These are phyloP conservation scores for Brenthis ino DNA, from an alignment of 2,888 invertebrate species.

Conservation along the genomic window DNA sequence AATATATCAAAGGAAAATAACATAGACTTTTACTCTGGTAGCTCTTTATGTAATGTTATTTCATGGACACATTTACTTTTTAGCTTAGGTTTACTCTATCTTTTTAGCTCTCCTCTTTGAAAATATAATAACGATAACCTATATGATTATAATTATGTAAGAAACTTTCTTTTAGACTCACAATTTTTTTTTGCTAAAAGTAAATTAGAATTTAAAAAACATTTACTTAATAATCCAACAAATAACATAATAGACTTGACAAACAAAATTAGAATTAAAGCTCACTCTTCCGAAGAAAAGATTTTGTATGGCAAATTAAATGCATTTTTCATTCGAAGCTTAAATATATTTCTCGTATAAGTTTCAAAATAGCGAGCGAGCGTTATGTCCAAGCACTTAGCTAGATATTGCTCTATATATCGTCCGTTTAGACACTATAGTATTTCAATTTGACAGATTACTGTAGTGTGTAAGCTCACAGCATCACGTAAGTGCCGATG, in stretches of 20 bases:
- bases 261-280: too few relatives aligned
- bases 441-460: constrained; percentile 45
- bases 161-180: too few relatives aligned
- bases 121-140: neutral
- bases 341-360: constrained; percentile 6
- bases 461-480: constrained; percentile 52
- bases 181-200: too few relatives aligned
- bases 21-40: neutral
- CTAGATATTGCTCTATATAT: constrained; percentile 37
- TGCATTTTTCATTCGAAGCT: neutral
- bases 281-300: too few relatives aligned
- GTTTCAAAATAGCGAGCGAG: constrained; percentile 14
- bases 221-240: too few relatives aligned
- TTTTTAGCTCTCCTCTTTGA: neutral
- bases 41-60: constrained; percentile 12
- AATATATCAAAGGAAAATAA: constrained; percentile 12
- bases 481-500: constrained; percentile 64
- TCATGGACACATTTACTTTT: constrained; percentile 7
- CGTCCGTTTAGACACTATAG: constrained; percentile 40
- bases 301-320: neutral
- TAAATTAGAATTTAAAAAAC: too few relatives aligned
- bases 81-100: neutral
- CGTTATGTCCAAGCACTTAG: constrained; percentile 33
- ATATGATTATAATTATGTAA: too few relatives aligned
- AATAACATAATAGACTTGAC: too few relatives aligned